These are phyloP conservation scores for Madoqua kirkii DNA, from an alignment of 2,113 vertebrate genomes.

Conservation along the genomic window DNA sequence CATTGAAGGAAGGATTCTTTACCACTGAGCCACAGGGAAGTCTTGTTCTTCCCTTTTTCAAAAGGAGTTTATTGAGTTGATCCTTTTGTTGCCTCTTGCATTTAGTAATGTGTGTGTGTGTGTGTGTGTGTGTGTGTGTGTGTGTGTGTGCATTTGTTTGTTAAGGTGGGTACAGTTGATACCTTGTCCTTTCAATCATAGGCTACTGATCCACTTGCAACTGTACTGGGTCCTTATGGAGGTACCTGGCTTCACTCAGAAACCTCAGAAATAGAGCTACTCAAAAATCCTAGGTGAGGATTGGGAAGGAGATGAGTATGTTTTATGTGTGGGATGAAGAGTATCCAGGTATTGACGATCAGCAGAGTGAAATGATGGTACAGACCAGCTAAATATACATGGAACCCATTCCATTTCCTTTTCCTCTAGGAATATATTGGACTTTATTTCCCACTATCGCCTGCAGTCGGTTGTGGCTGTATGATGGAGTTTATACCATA, in stretches of 20 bases:
- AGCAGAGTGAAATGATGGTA: background rate
- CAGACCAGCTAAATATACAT: background rate
- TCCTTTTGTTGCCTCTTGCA: background rate
- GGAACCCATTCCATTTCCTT: background rate
- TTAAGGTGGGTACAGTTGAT: background rate
- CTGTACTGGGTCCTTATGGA: fast-evolving
- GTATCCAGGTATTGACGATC: background rate
- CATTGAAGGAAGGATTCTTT: background rate
- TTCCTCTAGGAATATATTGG: background rate
- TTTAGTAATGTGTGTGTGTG: background rate
- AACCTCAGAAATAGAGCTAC: background rate
- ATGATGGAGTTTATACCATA: background rate
- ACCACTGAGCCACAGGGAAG: background rate
- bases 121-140: too few species aligned
- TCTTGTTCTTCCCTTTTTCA: background rate
- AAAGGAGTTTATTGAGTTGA: background rate
- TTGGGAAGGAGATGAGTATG: background rate
- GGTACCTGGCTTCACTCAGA: background rate
- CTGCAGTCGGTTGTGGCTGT: background rate
- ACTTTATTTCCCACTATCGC: background rate
- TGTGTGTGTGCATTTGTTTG: too few species aligned
- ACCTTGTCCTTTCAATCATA: background rate
- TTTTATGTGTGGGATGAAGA: background rate
- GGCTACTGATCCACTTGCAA: background rate
- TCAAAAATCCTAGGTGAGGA: background rate